A percentile compares a stretch with the other conserved stretches of the same genome.
Evolutionary conservation across 2,888 invertebrate species (phyloP).

Genomic region (Helleia helle): DNA sequence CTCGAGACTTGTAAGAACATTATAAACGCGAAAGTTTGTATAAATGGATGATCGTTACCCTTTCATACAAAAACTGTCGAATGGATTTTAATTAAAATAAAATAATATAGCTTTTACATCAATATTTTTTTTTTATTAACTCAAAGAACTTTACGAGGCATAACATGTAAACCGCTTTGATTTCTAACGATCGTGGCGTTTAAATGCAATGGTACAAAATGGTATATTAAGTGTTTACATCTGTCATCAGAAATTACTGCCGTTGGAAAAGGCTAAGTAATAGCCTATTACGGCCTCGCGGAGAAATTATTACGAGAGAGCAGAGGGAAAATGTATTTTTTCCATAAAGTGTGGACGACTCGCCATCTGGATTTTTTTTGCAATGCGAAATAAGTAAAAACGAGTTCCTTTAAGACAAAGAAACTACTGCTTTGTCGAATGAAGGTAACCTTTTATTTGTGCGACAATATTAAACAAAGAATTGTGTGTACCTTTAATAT

Average conservation of each 20-base stretch:
- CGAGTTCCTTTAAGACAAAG: conserved; percentile 5
- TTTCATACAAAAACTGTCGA: no score
- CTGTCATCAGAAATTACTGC: neutral
- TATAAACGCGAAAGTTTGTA: no score
- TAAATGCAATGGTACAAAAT: neutral
- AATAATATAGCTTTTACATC: no score
- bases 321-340: conserved; percentile 1
- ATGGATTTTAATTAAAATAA: no score
- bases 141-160: no score
- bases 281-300: neutral
- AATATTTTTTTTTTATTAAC: no score
- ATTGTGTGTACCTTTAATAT: no score
- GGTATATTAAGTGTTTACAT: neutral
- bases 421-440: conserved; percentile 6
- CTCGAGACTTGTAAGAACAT: no score
- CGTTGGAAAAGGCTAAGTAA: neutral
- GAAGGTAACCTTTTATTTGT: conserved; percentile 6
- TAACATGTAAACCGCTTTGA: no score
- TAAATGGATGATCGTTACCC: no score
- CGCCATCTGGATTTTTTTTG: conserved; percentile 1
- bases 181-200: no score
- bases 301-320: conserved; percentile 1
- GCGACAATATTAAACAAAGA: neutral
- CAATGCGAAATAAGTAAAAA: conserved; percentile 2
- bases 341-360: conserved; percentile 2